Conservation (phyloP, 2,888 invertebrate genomes). For the Phortica okadai region DNA sequence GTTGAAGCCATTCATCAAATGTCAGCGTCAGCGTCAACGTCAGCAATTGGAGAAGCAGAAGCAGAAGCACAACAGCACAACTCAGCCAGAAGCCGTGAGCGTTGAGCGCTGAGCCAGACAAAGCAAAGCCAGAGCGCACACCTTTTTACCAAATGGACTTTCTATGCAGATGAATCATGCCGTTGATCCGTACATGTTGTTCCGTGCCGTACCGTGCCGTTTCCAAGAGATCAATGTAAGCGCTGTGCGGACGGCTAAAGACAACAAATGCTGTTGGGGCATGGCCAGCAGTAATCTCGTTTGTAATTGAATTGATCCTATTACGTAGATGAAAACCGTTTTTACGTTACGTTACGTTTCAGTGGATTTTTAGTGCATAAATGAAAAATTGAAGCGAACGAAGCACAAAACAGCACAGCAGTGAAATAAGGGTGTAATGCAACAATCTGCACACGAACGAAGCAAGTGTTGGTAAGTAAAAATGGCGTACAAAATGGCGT, state of each 20-base stretch:
- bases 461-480: background rate
- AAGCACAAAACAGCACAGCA: background rate
- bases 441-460: constrained; percentile 1
- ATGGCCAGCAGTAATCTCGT: constrained; percentile 53
- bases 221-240: constrained; percentile 4
- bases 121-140: constrained; percentile 7
- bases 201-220: background rate
- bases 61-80: constrained; percentile 36
- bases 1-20: constrained; percentile 65
- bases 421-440: background rate
- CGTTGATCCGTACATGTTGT: constrained; percentile 25
- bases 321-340: constrained; percentile 65
- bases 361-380: constrained; percentile 47
- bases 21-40: constrained; percentile 47
- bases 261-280: constrained; percentile 19
- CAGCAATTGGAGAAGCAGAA: background rate
- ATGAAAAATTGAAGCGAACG: constrained; percentile 47
- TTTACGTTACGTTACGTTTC: constrained; percentile 61
- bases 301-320: constrained; percentile 69
- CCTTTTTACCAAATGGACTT: constrained; percentile 37
- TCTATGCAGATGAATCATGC: constrained; percentile 52
- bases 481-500: background rate
- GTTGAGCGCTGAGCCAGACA: constrained; percentile 30
- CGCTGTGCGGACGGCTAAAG: background rate
- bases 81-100: constrained; percentile 40